A percentile compares a stretch with the other conserved stretches of the same genome.
These are phyloP conservation scores for Phoebastria nigripes DNA, from an alignment of 2,797 vertebrate species.

Conservation along the genomic window DNA sequence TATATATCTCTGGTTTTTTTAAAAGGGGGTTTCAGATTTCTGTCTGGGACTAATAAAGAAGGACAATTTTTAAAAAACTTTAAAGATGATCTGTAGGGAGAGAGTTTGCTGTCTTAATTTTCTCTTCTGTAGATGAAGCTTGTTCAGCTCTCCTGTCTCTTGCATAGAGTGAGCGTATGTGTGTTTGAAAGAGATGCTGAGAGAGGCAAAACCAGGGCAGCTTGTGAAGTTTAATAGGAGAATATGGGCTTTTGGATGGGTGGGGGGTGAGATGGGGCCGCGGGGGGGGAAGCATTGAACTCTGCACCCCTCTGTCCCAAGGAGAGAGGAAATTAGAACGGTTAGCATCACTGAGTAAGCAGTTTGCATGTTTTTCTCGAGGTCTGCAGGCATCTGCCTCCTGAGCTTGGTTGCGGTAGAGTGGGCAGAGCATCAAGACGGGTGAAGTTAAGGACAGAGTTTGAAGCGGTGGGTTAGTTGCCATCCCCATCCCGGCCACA, in stretches of 20 bases:
- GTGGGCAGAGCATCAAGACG: not conserved
- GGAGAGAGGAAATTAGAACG: not conserved
- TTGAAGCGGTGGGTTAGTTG: not conserved
- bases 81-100: constrained; percentile 49
- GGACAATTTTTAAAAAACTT: not conserved
- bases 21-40: constrained; percentile 35
- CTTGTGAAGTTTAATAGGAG: not conserved
- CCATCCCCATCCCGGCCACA: accelerated
- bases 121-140: not conserved
- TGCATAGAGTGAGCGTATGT: accelerated
- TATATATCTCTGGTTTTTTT: constrained; percentile 31
- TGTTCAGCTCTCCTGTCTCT: not conserved
- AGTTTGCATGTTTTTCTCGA: accelerated
- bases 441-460: not conserved
- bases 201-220: not conserved
- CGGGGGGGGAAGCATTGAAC: not conserved
- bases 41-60: constrained; percentile 67
- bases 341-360: not conserved
- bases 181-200: not conserved
- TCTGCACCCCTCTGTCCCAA: not conserved
- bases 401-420: not conserved
- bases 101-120: constrained; percentile 52
- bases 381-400: not conserved
- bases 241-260: not conserved
- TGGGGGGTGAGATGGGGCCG: not conserved